Evolutionary conservation across 64 coral and sea anemone species (phyloP), one percentile per base, ranked within the genome.

Genomic region (Orbicella faveolata): DNA sequence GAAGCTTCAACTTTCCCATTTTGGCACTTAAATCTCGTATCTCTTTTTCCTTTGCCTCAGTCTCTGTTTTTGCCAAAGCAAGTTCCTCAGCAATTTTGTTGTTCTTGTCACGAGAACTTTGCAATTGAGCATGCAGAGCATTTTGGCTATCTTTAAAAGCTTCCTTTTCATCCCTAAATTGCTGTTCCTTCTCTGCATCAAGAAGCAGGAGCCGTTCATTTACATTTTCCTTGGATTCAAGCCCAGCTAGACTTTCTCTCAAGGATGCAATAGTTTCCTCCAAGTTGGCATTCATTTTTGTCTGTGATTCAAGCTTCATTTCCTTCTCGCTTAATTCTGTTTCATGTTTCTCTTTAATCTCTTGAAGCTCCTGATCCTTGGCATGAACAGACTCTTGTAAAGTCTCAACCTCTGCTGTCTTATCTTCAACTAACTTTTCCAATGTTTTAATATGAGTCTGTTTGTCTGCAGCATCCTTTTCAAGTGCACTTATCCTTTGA

Each of bases 1-100:
- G 90, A 21, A 93, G 30, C 44, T 96, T 96, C 17, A 91, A 52
- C 63, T 96, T 96, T 61, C 83, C 73, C 52, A 96, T 80, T 73
- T 87, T 96, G 1, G 75, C 83, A 3, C 78, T 92, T n/a, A 91
- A 68, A 34, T 96, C 91, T 1, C 87, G 52, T 0, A 87, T 17
- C 66, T 96, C 94, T 68, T 88, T 93, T 11, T 68, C 87, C 25
- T 90, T 96, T 57, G 67, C 30, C 68, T 90, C 81, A 63, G 93
- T 83, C 26, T 96, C 66, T 34, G 73, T 51, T 55, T 79, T 87
- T 20, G 85, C 75, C 26, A 77, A 66, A 4, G 55, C 66, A 25
- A 88, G 65, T 61, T 96, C 91, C 52, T 96, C 52, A 13, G 78
- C 21, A 18, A 80, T 73, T 62, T 74, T 75, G n/a, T 78, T 48